Evolutionary conservation across 2,888 invertebrate species (phyloP).

Genomic region (Parthenolecanium corni): DNA sequence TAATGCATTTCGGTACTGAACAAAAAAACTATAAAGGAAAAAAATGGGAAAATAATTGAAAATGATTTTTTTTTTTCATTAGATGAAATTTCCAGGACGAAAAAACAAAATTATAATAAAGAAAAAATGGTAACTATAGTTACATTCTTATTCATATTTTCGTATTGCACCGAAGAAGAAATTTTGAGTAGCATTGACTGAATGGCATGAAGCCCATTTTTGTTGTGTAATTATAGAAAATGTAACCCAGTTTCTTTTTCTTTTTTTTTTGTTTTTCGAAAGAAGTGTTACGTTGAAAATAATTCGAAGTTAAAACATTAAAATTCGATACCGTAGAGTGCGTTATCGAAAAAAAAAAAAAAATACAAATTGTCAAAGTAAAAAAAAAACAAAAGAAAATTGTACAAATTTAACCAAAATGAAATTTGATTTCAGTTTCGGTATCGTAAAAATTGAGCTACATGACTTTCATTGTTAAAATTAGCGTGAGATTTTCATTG

Average conservation of each 20-base stretch:
- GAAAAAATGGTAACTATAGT: conserved; percentile 21
- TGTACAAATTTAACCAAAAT: too few relatives aligned
- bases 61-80: background rate
- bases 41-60: background rate
- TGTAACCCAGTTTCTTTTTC: conserved; percentile 25
- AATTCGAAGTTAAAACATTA: conserved; percentile 12
- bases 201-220: conserved; percentile 24
- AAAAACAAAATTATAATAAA: background rate
- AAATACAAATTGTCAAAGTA: too few relatives aligned
- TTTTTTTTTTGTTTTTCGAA: too few relatives aligned
- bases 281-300: conserved; percentile 1
- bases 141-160: conserved; percentile 22
- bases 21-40: background rate
- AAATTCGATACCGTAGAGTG: conserved; percentile 6
- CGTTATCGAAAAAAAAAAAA: too few relatives aligned
- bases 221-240: conserved; percentile 24
- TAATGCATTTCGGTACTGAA: conserved; percentile 5
- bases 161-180: background rate
- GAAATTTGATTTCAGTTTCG: too few relatives aligned
- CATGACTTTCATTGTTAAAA: too few relatives aligned
- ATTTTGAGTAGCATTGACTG: conserved; percentile 20
- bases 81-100: conserved; percentile 1
- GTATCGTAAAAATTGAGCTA: too few relatives aligned
- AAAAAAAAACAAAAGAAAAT: too few relatives aligned
- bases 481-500: too few relatives aligned